Conservation (phyloP, 2,888 invertebrate genomes). For the Lumbricus terrestris region DNA sequence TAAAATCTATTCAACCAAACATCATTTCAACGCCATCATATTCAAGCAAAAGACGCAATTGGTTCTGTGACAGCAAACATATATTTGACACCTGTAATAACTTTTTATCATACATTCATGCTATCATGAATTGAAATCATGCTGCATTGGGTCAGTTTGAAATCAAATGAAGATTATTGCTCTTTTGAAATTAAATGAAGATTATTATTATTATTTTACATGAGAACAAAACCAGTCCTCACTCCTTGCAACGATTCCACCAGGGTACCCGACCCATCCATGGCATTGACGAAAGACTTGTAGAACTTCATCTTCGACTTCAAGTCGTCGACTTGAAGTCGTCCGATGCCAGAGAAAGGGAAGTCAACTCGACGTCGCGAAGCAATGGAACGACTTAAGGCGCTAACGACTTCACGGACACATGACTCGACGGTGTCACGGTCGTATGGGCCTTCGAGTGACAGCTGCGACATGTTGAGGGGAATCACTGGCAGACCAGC, state of each 20-base stretch:
- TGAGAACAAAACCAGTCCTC: slow-evolving; percentile 36
- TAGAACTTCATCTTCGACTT: slow-evolving; percentile 59
- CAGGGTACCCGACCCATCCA: slow-evolving; percentile 56
- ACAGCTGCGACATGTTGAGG: slow-evolving; percentile 56
- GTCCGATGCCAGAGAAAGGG: slow-evolving; percentile 55
- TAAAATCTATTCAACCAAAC: background rate
- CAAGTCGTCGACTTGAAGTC: slow-evolving; percentile 53
- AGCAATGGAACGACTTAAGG: slow-evolving; percentile 48
- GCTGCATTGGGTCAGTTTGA: too few relatives aligned
- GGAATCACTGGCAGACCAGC: slow-evolving; percentile 57
- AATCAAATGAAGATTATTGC: too few relatives aligned
- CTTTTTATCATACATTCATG: too few relatives aligned
- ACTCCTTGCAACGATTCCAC: slow-evolving; percentile 57
- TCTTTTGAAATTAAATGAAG: too few relatives aligned
- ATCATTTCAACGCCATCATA: too few relatives aligned
- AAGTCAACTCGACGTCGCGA: slow-evolving; percentile 55
- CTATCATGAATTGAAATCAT: too few relatives aligned
- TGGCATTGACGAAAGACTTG: slow-evolving; percentile 57
- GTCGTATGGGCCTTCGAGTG: slow-evolving; percentile 56
- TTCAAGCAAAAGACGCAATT: too few relatives aligned
- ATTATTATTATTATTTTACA: too few relatives aligned
- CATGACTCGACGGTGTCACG: slow-evolving; percentile 57
- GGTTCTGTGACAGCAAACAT: too few relatives aligned
- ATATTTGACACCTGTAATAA: too few relatives aligned
- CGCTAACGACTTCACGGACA: slow-evolving; percentile 55